These are phyloP conservation scores for Pseudomyrmex pallidus DNA, from an alignment of 1,140 invertebrate species.

Conservation along the genomic window DNA sequence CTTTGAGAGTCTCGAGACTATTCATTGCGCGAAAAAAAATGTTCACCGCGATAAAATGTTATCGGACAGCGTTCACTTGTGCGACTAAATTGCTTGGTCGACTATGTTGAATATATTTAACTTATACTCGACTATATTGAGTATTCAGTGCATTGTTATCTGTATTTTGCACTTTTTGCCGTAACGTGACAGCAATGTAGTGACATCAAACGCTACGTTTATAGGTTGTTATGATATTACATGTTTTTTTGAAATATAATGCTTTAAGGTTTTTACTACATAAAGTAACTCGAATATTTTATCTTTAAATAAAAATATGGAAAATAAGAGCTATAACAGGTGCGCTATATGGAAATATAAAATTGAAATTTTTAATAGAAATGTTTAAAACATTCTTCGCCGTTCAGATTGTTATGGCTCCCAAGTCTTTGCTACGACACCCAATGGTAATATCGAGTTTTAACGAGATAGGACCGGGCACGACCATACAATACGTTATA, in stretches of 20 bases:
- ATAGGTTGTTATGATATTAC: not conserved
- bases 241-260: not conserved
- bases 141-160: not conserved
- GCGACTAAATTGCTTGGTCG: too few relatives aligned
- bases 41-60: not conserved
- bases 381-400: not conserved
- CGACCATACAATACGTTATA: conserved; percentile 85
- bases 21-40: not conserved
- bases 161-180: not conserved
- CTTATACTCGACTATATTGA: conserved; percentile 2
- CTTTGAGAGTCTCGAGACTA: not conserved
- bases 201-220: not conserved
- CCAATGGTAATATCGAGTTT: conserved; percentile 90
- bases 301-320: too few relatives aligned
- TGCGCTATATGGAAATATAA: too few relatives aligned
- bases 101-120: not conserved
- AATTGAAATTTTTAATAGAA: too few relatives aligned
- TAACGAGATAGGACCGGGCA: conserved; percentile 87
- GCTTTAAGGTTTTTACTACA: not conserved
- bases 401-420: conserved; percentile 88
- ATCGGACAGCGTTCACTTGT: not conserved
- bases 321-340: too few relatives aligned
- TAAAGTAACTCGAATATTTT: too few relatives aligned
- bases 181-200: not conserved
- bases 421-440: conserved; percentile 92